A percentile compares a stretch with the other conserved stretches of the same genome.
Conservation (phyloP, 2,113 vertebrate genomes). For the Amphilophus citrinellus region DNA sequence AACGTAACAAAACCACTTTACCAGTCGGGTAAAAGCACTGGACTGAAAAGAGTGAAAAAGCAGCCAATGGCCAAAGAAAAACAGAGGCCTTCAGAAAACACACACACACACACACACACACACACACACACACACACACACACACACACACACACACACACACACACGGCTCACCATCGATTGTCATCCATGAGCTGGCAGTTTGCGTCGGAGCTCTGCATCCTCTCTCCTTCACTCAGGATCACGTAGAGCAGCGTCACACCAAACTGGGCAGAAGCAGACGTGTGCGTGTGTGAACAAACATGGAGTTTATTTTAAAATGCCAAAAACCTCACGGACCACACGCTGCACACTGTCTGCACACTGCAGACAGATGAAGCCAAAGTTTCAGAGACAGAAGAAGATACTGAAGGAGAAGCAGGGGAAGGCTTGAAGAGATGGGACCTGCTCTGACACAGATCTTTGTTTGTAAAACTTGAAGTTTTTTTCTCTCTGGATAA, state of each 20-base stretch:
- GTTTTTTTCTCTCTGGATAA: not conserved
- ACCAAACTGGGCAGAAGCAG: conserved; percentile 85
- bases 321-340: not conserved
- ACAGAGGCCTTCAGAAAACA: too few relatives aligned
- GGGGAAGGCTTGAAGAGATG: not conserved
- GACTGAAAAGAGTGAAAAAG: too few relatives aligned
- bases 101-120: too few relatives aligned
- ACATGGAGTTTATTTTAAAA: accelerated
- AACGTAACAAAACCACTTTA: too few relatives aligned
- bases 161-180: conserved; percentile 83
- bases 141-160: too few relatives aligned
- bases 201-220: conserved; percentile 87
- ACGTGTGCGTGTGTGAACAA: not conserved
- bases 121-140: accelerated
- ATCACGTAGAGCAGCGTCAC: conserved; percentile 92
- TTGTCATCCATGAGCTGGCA: conserved; percentile 89
- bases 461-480: too few relatives aligned
- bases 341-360: not conserved
- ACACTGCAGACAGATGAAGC: too few relatives aligned
- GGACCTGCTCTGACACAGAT: too few relatives aligned
- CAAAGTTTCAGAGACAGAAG: too few relatives aligned
- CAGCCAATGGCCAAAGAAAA: too few relatives aligned
- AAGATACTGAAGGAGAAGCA: not conserved
- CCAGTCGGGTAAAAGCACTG: too few relatives aligned
- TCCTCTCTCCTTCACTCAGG: conserved; percentile 92